Evolutionary conservation across 2,888 invertebrate genomes (phyloP).

Genomic region (Pristionchus mayeri): DNA sequence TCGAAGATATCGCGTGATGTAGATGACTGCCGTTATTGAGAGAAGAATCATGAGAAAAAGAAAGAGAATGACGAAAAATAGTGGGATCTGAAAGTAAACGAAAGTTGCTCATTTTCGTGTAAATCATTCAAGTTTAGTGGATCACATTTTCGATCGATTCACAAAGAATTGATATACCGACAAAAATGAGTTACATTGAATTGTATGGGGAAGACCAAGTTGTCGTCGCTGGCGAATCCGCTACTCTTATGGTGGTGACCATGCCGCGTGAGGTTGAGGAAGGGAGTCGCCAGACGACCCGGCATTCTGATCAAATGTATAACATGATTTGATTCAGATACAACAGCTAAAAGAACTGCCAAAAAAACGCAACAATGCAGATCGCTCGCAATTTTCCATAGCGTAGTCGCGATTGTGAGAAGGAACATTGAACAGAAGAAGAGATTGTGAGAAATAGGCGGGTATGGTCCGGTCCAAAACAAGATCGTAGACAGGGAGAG

Average conservation of each 20-base stretch:
- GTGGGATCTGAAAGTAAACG: slow-evolving; percentile 17
- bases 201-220: neutral
- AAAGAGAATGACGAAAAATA: slow-evolving; percentile 3
- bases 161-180: too few species aligned
- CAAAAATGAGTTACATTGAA: neutral
- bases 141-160: too few species aligned
- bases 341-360: too few species aligned
- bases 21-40: slow-evolving; percentile 16
- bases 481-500: neutral
- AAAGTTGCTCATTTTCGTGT: too few species aligned
- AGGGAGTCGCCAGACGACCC: slow-evolving; percentile 29
- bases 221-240: neutral
- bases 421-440: too few species aligned
- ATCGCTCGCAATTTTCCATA: too few species aligned
- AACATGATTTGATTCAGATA: neutral
- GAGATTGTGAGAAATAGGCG: too few species aligned
- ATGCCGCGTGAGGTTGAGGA: slow-evolving; percentile 36
- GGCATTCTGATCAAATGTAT: neutral
- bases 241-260: neutral
- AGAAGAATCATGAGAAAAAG: slow-evolving; percentile 29
- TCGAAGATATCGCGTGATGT: slow-evolving; percentile 12
- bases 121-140: too few species aligned
- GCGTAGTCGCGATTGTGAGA: too few species aligned
- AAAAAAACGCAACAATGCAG: too few species aligned
- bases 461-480: neutral